phyloP scores from a whole-genome alignment of 2,113 vertebrate species.

The Notechis scutatus region DNA sequence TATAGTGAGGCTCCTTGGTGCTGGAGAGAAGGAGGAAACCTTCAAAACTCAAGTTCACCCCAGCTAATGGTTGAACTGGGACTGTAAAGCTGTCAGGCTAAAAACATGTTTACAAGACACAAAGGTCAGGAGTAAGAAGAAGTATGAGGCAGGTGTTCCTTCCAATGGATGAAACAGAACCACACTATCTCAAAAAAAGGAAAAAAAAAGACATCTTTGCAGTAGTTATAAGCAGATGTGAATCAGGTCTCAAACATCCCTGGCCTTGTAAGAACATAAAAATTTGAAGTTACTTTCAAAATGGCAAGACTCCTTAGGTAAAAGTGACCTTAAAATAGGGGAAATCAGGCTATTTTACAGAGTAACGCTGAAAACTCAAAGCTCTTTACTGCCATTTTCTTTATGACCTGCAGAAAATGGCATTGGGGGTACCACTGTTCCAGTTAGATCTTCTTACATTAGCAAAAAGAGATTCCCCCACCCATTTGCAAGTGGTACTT shows the following conservation, averaged over 20 bases:
- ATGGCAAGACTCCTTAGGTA: not conserved
- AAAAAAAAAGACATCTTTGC: not conserved
- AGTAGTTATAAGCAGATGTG: not conserved
- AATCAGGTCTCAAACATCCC: not conserved
- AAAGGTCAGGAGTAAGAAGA: not conserved
- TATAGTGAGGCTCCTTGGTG: not conserved
- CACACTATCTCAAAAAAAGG: not conserved
- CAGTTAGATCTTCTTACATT: not conserved
- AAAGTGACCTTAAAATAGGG: not conserved
- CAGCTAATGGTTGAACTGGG: not conserved
- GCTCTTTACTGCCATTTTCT: not conserved
- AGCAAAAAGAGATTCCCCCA: not conserved
- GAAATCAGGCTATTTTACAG: not conserved
- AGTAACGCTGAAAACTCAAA: not conserved
- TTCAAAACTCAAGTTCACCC: not conserved
- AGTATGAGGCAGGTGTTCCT: not conserved
- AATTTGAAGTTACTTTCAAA: not conserved
- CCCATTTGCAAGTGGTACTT: not conserved
- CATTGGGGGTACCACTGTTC: not conserved
- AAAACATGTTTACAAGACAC: not conserved
- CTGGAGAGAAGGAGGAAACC: not conserved
- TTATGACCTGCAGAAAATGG: not conserved
- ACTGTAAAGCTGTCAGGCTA: not conserved
- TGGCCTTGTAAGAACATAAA: not conserved
- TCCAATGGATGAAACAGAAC: not conserved